Conservation (phyloP, 1,140 invertebrate species). For the Thrips palmi region DNA sequence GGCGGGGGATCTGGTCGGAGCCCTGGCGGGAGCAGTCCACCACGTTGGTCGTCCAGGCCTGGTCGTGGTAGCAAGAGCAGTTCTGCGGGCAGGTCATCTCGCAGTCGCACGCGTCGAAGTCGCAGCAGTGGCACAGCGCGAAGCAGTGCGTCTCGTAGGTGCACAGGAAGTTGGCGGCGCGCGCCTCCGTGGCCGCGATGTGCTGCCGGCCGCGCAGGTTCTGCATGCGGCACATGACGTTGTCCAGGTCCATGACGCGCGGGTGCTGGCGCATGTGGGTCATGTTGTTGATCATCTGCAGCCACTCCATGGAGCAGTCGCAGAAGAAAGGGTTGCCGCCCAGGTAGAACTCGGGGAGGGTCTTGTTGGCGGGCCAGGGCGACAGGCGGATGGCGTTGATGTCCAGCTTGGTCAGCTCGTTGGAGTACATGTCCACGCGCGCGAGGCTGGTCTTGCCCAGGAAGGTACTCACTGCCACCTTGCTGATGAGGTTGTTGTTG, state of each 20-base stretch:
- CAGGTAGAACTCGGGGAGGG: constrained; percentile 68
- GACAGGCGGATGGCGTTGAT: constrained; percentile 55
- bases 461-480: constrained; percentile 66
- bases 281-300: constrained; percentile 70
- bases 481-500: constrained; percentile 72
- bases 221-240: constrained; percentile 66
- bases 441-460: constrained; percentile 64
- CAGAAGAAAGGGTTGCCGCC: constrained; percentile 81
- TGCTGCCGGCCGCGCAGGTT: constrained; percentile 48
- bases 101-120: constrained; percentile 86
- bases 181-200: constrained; percentile 39
- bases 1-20: constrained; percentile 53
- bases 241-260: constrained; percentile 67
- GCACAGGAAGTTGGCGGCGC: constrained; percentile 70
- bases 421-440: constrained; percentile 74
- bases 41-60: constrained; percentile 79
- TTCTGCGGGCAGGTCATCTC: constrained; percentile 86
- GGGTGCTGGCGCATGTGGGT: constrained; percentile 62
- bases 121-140: constrained; percentile 80
- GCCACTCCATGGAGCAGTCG: constrained; percentile 84
- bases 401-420: constrained; percentile 63
- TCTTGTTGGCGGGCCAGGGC: constrained; percentile 43
- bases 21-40: constrained; percentile 70
- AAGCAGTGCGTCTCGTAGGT: constrained; percentile 85
- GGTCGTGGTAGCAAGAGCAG: constrained; percentile 83